A percentile compares a stretch with the other conserved stretches of the same genome.
These are phyloP conservation scores for Lordiphosa mommai DNA, from an alignment of 1,140 invertebrate genomes.

Conservation along the genomic window DNA sequence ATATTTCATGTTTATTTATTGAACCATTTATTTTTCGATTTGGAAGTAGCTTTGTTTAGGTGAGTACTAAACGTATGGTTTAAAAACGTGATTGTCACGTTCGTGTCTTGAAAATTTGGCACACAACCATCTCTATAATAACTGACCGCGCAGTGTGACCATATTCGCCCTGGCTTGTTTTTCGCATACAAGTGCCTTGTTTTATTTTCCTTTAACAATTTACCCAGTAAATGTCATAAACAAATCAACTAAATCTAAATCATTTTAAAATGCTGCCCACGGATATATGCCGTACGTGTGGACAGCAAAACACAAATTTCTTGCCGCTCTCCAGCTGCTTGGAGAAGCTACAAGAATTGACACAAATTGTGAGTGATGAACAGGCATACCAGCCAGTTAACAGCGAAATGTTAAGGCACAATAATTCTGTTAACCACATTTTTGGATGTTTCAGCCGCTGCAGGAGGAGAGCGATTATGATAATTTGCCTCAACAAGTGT, in stretches of 20 bases:
- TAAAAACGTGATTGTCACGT: too few relatives aligned
- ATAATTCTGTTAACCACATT: too few relatives aligned
- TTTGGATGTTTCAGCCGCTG: constrained; percentile 15
- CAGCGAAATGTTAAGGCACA: too few relatives aligned
- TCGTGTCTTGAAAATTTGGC: too few relatives aligned
- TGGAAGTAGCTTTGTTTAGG: too few relatives aligned
- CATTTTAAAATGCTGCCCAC: constrained; percentile 26
- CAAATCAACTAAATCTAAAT: neutral
- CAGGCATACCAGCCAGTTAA: too few relatives aligned
- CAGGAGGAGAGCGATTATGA: constrained; percentile 32
- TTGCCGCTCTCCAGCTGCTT: constrained; percentile 28
- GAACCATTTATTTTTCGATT: too few relatives aligned
- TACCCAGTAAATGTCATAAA: neutral
- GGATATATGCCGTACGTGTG: constrained; percentile 57
- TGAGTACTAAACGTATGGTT: too few relatives aligned
- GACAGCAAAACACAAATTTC: constrained; percentile 21
- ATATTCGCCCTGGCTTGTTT: neutral
- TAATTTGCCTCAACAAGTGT: constrained; percentile 44
- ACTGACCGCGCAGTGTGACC: neutral
- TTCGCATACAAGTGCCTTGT: neutral
- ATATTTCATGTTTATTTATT: too few relatives aligned
- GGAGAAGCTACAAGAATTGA: constrained; percentile 43
- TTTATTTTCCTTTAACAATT: too few relatives aligned
- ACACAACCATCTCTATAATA: neutral
- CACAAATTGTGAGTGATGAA: constrained; percentile 41